Conservation (phyloP, 1,140 invertebrate genomes). For the Nasonia vitripennis region DNA sequence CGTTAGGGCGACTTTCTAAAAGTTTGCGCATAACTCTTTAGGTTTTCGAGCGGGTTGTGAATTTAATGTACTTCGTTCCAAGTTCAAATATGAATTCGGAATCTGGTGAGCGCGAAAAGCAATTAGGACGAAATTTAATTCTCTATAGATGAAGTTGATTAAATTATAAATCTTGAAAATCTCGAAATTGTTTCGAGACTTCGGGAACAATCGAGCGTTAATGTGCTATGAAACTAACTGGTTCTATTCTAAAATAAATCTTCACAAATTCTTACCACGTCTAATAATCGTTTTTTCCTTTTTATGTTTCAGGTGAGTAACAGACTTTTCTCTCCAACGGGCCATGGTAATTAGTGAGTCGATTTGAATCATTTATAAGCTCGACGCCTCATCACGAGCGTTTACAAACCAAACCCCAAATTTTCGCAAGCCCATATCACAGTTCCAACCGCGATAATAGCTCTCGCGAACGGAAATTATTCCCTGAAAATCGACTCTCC, state of each 20-base stretch:
- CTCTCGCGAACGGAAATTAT: no score
- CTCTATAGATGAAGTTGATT: neutral
- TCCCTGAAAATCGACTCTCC: no score
- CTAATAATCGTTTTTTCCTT: neutral
- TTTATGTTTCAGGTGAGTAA: neutral
- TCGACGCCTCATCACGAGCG: no score
- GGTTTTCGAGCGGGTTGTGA: neutral
- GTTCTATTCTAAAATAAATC: no score
- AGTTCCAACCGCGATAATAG: no score
- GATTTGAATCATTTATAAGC: no score
- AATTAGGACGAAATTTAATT: neutral
- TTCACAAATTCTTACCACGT: no score
- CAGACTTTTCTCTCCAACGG: neutral
- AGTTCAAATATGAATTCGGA: neutral
- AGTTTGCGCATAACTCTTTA: neutral
- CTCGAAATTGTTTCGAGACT: no score
- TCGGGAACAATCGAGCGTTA: no score
- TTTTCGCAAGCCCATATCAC: no score
- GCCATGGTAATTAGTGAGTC: neutral
- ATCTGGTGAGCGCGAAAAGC: neutral
- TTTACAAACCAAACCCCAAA: no score
- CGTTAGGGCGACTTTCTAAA: neutral
- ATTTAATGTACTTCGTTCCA: neutral
- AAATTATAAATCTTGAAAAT: neutral
- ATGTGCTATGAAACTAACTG: no score